These are phyloP conservation scores for Drosophila guanche DNA, from an alignment of 1,140 invertebrate genomes.

Conservation along the genomic window DNA sequence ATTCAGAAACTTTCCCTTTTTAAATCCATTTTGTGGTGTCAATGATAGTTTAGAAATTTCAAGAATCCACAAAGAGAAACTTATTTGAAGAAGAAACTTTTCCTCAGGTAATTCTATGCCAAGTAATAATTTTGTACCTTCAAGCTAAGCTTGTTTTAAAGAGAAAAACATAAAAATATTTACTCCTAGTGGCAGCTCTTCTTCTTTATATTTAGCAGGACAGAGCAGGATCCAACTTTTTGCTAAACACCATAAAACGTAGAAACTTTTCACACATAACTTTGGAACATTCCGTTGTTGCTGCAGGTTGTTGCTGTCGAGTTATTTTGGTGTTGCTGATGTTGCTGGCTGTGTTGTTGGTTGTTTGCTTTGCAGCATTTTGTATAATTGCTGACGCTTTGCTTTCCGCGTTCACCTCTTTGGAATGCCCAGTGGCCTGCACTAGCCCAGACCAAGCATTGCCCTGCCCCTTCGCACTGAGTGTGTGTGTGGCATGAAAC, in stretches of 20 bases:
- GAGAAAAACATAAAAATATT: slow-evolving; percentile 47
- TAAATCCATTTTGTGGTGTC: too few species aligned
- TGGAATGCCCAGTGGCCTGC: background rate
- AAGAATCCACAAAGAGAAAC: too few species aligned
- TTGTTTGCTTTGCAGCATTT: slow-evolving; percentile 46
- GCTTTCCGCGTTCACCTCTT: slow-evolving; percentile 60
- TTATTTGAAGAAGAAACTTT: too few species aligned
- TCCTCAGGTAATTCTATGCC: background rate
- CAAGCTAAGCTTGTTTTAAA: slow-evolving; percentile 26
- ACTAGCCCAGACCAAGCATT: background rate
- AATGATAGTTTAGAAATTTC: too few species aligned
- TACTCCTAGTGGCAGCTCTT: slow-evolving; percentile 25
- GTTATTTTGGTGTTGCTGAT: too few species aligned
- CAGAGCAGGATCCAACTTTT: slow-evolving; percentile 22
- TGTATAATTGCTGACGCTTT: slow-evolving; percentile 75
- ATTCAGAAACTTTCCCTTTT: too few species aligned
- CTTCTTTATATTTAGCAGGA: background rate
- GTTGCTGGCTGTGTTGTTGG: slow-evolving; percentile 14
- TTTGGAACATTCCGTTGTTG: slow-evolving; percentile 41
- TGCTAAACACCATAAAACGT: slow-evolving; percentile 58
- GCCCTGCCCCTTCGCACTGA: too few species aligned
- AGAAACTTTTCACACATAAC: slow-evolving; percentile 49
- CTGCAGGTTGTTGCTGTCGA: slow-evolving; percentile 14
- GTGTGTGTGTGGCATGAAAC: slow-evolving; percentile 10
- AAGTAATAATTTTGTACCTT: slow-evolving; percentile 25